phyloP scores from a whole-genome alignment of 2,113 vertebrate species.

The Candoia aspera region DNA sequence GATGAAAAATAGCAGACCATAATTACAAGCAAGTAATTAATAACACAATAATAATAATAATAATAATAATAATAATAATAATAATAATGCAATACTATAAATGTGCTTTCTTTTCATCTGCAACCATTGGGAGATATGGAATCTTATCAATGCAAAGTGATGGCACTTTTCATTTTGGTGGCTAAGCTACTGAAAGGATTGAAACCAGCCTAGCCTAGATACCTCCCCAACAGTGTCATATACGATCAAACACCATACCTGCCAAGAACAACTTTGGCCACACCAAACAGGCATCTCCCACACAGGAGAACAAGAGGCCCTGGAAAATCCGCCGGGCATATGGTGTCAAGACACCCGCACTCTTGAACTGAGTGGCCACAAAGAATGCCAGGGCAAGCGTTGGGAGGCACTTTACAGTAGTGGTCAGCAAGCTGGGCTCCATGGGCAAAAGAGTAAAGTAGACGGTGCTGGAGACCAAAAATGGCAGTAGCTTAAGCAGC shows the following conservation, averaged over 20 bases:
- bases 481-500: conserved; percentile 70
- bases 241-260: conserved; percentile 55
- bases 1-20: not conserved
- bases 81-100: not conserved
- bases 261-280: conserved; percentile 78
- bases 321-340: conserved; percentile 45
- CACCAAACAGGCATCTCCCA: conserved; percentile 81
- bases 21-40: not conserved
- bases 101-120: not conserved
- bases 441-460: conserved; percentile 75
- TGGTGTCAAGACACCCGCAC: conserved; percentile 56
- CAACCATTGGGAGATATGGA: not conserved
- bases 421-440: conserved; percentile 59
- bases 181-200: not conserved
- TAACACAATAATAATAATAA: not conserved
- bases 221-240: not conserved
- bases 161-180: not conserved
- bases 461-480: conserved; percentile 70
- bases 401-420: conserved; percentile 79
- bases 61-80: no score
- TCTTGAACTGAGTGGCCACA: not conserved
- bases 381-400: conserved; percentile 63
- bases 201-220: not conserved
- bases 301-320: conserved; percentile 78
- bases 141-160: not conserved